Evolutionary conservation across 1,140 invertebrate species (phyloP).

Genomic region (Leptopilina boulardi): DNA sequence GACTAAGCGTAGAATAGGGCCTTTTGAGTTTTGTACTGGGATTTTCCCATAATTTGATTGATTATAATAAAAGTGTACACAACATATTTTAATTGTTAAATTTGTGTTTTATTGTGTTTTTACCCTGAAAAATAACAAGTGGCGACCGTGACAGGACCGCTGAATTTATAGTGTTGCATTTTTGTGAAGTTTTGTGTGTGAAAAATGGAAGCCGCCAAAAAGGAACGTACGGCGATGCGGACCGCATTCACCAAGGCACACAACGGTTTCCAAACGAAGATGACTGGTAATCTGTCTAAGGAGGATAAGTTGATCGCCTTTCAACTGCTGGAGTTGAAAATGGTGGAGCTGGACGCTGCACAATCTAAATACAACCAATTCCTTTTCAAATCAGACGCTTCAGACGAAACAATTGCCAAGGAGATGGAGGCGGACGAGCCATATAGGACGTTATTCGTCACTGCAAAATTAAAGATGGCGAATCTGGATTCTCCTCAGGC

Average conservation of each 20-base stretch:
- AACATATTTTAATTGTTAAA: no score
- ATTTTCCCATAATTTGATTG: no score
- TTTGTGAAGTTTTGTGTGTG: neutral
- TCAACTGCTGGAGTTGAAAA: neutral
- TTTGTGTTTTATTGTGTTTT: no score
- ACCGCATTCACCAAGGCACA: neutral
- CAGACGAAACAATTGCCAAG: neutral
- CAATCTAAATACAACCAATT: neutral
- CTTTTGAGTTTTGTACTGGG: no score
- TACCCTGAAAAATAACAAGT: no score
- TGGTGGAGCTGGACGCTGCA: neutral
- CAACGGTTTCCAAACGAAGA: neutral
- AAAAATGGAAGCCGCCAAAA: neutral
- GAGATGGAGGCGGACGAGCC: neutral
- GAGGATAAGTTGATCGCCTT: neutral
- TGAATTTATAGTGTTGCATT: no score
- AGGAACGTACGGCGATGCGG: neutral
- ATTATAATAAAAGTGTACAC: no score
- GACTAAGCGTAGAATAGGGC: no score
- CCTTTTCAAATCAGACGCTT: neutral
- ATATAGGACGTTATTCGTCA: neutral
- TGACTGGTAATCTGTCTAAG: neutral
- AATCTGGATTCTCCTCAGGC: neutral
- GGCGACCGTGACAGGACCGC: conserved; percentile 20
- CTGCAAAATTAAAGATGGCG: neutral